phyloP scores from a whole-genome alignment of 2,888 invertebrate species.

The Yponomeuta sedellus region DNA sequence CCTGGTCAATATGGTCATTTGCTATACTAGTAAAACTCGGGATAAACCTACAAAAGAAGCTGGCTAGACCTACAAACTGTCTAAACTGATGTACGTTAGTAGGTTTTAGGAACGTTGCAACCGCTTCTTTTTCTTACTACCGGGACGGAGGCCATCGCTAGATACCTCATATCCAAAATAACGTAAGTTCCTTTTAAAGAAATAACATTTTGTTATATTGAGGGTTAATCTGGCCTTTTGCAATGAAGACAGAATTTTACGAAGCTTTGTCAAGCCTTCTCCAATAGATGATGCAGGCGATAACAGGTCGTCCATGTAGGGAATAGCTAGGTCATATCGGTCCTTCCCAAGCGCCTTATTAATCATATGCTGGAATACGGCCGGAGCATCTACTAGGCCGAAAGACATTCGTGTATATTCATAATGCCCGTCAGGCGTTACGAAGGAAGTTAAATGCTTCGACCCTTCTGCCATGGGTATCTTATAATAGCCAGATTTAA shows the following conservation, averaged over 20 bases:
- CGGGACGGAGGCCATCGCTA: too few relatives aligned
- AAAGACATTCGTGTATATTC: constrained; percentile 31
- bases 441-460: constrained; percentile 34
- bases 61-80: constrained; percentile 25
- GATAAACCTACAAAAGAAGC: constrained; percentile 17
- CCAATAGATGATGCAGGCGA: constrained; percentile 23
- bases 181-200: not conserved
- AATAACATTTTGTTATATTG: constrained; percentile 19
- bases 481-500: constrained; percentile 33
- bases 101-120: too few relatives aligned
- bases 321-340: constrained; percentile 18
- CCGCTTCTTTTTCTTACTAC: too few relatives aligned
- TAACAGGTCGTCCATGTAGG: constrained; percentile 33
- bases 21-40: constrained; percentile 20
- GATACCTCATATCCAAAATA: not conserved
- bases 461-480: constrained; percentile 27
- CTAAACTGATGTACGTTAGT: too few relatives aligned
- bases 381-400: too few relatives aligned
- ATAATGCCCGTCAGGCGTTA: constrained; percentile 33
- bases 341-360: constrained; percentile 21
- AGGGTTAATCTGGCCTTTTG: constrained; percentile 20
- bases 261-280: constrained; percentile 19
- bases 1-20: constrained; percentile 23
- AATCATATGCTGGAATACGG: constrained; percentile 27
- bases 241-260: constrained; percentile 19